A percentile compares a stretch with the other conserved stretches of the same genome.
These are phyloP conservation scores for Gari tellinella DNA, from an alignment of 2,888 invertebrate genomes.

Conservation along the genomic window DNA sequence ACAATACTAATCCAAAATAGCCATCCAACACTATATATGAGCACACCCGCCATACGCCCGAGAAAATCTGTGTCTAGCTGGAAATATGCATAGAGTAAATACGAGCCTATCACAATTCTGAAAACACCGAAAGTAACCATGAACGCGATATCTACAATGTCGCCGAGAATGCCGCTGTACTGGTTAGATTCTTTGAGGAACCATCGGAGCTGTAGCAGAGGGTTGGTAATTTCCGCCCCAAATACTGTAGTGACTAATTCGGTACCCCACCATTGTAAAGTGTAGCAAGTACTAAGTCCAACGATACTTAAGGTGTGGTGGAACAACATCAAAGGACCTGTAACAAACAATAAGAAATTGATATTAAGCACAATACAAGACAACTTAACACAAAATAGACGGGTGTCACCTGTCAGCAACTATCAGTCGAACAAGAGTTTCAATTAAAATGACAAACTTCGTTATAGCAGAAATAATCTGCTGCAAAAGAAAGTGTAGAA, in stretches of 20 bases:
- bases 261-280: constrained; percentile 77
- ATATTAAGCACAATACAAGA: not conserved
- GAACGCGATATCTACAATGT: constrained; percentile 79
- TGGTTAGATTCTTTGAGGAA: constrained; percentile 75
- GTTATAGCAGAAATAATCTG: no score
- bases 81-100: constrained; percentile 76
- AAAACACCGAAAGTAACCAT: constrained; percentile 79
- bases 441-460: no score
- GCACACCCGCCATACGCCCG: constrained; percentile 75
- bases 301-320: constrained; percentile 81
- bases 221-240: constrained; percentile 83
- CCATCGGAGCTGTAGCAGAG: constrained; percentile 83
- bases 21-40: constrained; percentile 82
- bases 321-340: constrained; percentile 82
- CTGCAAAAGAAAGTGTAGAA: no score
- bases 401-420: no score
- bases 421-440: no score
- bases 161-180: constrained; percentile 70
- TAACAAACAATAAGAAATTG: constrained; percentile 16
- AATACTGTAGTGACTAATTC: constrained; percentile 82
- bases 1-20: constrained; percentile 81
- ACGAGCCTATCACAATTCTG: constrained; percentile 77
- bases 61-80: constrained; percentile 73
- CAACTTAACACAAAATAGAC: no score
- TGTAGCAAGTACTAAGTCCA: constrained; percentile 73